Conservation (phyloP, 2,797 vertebrate genomes). For the Micrastur ruficollis region DNA sequence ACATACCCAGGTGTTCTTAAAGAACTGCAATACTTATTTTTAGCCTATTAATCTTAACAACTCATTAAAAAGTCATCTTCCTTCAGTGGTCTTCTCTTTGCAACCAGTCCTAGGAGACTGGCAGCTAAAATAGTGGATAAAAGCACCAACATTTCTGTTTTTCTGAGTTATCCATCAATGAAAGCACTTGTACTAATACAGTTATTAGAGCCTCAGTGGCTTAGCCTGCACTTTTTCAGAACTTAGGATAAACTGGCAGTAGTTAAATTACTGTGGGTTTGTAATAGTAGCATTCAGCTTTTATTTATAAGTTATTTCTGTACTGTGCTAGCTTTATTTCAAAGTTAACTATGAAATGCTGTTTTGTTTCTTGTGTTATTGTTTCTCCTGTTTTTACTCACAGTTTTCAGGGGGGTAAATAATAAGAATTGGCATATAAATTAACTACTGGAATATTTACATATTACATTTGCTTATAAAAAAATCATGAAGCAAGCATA, state of each 20-base stretch:
- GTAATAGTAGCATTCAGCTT: background rate
- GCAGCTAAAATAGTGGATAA: background rate
- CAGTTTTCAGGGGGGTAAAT: background rate
- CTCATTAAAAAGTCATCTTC: background rate
- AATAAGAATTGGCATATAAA: background rate
- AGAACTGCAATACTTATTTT: background rate
- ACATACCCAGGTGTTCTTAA: background rate
- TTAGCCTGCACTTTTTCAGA: background rate
- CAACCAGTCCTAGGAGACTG: background rate
- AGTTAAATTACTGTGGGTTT: background rate
- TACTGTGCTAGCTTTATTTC: background rate
- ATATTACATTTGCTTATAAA: background rate
- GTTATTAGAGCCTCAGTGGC: background rate
- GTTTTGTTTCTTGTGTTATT: background rate
- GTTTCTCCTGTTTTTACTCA: background rate
- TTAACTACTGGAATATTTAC: background rate
- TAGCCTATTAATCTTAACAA: background rate
- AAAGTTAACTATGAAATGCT: background rate
- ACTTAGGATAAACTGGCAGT: background rate
- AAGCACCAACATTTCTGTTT: background rate
- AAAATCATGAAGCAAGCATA: background rate
- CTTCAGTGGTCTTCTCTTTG: background rate
- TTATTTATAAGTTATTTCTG: background rate
- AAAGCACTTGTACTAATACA: background rate
- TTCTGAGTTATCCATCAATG: background rate